A percentile compares a stretch with the other conserved stretches of the same genome.
These are phyloP conservation scores for Noturus placidus DNA, from an alignment of 2,113 vertebrate genomes.

Conservation along the genomic window DNA sequence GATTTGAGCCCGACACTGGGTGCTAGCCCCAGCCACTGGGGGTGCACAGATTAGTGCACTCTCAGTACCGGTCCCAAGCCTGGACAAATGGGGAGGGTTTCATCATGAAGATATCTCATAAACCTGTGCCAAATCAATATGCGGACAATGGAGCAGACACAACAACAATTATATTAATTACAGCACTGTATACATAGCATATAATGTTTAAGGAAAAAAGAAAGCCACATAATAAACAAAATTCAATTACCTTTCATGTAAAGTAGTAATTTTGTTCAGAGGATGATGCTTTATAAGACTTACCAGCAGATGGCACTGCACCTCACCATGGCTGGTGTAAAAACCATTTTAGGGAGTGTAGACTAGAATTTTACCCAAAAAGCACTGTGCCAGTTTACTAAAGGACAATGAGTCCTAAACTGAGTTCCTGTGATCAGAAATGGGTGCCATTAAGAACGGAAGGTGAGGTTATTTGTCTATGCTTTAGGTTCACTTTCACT, in stretches of 20 bases:
- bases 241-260: neutral
- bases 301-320: slow-evolving; percentile 49
- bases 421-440: neutral
- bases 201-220: neutral
- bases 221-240: neutral
- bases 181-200: neutral
- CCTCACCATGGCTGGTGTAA: slow-evolving; percentile 14
- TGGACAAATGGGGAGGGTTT: too few relatives aligned
- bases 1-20: too few relatives aligned
- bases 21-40: too few relatives aligned
- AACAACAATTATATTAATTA: neutral
- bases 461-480: neutral
- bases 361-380: neutral
- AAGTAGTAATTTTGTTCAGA: neutral
- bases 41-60: too few relatives aligned
- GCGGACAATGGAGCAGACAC: too few relatives aligned
- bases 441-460: neutral
- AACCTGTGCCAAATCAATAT: too few relatives aligned
- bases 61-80: too few relatives aligned
- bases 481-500: neutral
- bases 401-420: neutral
- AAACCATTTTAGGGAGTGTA: neutral
- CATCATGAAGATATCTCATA: too few relatives aligned
- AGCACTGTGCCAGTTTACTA: neutral
- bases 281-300: neutral